Evolutionary conservation across 2,113 vertebrate genomes (phyloP), one percentile per base, ranked within the genome.

Genomic region (Ictalurus punctatus): DNA sequence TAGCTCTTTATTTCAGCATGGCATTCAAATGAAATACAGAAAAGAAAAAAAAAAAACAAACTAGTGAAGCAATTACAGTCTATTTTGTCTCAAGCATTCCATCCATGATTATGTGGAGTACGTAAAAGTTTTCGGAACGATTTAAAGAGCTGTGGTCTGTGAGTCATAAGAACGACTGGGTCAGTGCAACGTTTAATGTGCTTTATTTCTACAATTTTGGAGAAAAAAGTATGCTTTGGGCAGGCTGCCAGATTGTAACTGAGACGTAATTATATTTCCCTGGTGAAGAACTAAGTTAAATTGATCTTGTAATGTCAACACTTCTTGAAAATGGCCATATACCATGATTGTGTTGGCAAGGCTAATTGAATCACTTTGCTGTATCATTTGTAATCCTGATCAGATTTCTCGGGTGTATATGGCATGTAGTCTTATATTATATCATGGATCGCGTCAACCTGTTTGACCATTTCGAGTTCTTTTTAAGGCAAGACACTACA

Each of bases 221-320:
- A 13, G 19, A 21, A 56, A 56, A 17, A 44, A 86, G 83, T 83
- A 65, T 76, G 52, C 69, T 88, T 78, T 44, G 19, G 87, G 80
- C 69, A 56, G 58, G 34, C 17, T 17, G 73, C 80, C 86, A 84
- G 81, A 23, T 40, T 76, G 74, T 71, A 69, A 21, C 86, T 83
- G 85, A 71, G 59, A 61, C 34, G 25, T 87, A 90, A 90, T 89
- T 59, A 83, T 91, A 81, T 59, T 83, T 88, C 80, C 54, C 78
- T 61, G 19, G 19, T 65, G 25, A 76, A 23, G 83, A 91, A 89
- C 63, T 21, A 63, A 84, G 73, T 91, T 89, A 89, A 86, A 89
- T 81, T 58, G 73, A 79, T 85, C n/a, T 73, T 84, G 85, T 54
- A 76, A 73, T 81, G 88, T 89, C 88, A 81, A 71, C 83, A 86